Base-by-base conservation (phyloP, 2,113 vertebrate genomes). In the Equus przewalskii region DNA sequence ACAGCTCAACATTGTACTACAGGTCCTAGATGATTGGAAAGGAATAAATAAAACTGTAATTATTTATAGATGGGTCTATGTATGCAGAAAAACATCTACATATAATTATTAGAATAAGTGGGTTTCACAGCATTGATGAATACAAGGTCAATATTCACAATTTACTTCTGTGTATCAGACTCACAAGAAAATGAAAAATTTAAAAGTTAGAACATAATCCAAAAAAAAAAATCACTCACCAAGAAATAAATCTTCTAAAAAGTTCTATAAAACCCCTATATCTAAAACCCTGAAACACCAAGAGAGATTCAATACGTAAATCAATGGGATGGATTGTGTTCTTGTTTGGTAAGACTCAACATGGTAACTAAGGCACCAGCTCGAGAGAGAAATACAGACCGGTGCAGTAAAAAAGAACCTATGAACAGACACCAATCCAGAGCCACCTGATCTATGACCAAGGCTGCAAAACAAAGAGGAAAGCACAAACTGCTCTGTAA, bases 141-240 rank as follows among this genome's bases (percentile, higher is more conserved):
- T 21, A 76, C 14, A 96, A 96, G 24, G 33, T 58, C 69, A 83
- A 41, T 65, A 76, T 76, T 89, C 58, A 82, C 73, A 92, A 44
- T 67, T n/a, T 21, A 91, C 49, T 96, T 75, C 49, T 91, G 6
- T 70, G 24, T 33, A 82, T 91, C 49, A 91, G 64, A 72, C 3
- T 80, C 13, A 46, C 11, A 86, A 86, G 73, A 96, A 67, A 92
- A 93, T 41, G 30, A 60, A 83, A 89, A 69, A 22, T 28, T 44
- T 46, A 18, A n/a, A 79, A 58, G 10, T 56, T 21, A 60, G 6
- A 36, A 15, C 6, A 69, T 33, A 93, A 89, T 70, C 51, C 33
- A 51, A 83, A 87, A 73, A 41, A 41, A 41, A 41, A 56, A 73
- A 83, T 1, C 56, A 90, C 13, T 75, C 70, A 51, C 16, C 46